Evolutionary conservation across 2,888 invertebrate genomes (phyloP), one percentile per base, ranked within the genome.

Genomic region (Neoscelio sp.): DNA sequence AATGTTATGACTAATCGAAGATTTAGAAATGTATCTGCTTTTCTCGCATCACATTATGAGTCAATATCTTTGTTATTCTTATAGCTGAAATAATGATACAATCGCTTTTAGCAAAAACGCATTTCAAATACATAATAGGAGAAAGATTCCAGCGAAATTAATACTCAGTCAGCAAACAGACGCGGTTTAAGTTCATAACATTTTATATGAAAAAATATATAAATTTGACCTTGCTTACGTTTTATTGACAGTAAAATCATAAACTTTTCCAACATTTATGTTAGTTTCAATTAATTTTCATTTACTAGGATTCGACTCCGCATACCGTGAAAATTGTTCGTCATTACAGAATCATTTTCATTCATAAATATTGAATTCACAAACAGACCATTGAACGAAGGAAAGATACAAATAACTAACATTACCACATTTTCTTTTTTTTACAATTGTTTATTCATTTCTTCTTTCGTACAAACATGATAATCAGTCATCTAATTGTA

Each of bases 391-490:
- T 26, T 26, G 7, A 26, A 26, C 7, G 26, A 5, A 26, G 4
- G 4, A 26, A 28, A 48, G 8, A 48, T 26, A 48, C 13, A 28
- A 48, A 28, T 10, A 23, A 48, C 17, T 15, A 44, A 44, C 10
- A 42, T 18, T 17, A 8, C 8, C 2, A 15, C 18, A n/a, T 15
- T 28, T 44, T 13, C 2, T 10, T 13, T 50, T 65, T 65, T 81
- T 80, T 86, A 86, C 81, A 87, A 84, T 85, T 67, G 70, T 88
- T 87, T 88, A 87, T 87, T 88, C 82, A 83, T 84, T 87, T 86
- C 84, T 88, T 87, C 86, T 86, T 85, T 85, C 84, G 83, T 87
- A 87, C 54, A 67, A 67, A 67, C 56, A 46, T 67, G 23, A 54
- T 56, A 56, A 54, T 67, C 67, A 67, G 67, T 67, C 67, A 67